A percentile compares a stretch with the other conserved stretches of the same genome.
Evolutionary conservation across 2,797 vertebrate species (phyloP).

Genomic region (Phrynocephalus guinanensis): DNA sequence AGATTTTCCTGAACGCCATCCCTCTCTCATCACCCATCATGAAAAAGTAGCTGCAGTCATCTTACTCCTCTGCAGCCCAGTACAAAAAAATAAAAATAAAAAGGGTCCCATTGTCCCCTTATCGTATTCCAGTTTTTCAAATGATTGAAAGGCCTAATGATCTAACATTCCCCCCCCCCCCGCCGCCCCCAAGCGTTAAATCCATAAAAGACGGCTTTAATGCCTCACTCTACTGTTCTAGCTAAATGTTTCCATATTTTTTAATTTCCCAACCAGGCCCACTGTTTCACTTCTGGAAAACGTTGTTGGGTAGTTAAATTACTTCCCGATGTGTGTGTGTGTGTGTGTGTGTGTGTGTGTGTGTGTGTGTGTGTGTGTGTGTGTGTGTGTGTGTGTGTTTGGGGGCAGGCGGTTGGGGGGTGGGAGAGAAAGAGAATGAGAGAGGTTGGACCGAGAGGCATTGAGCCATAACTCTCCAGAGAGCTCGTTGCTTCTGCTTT

Average conservation of each 20-base stretch:
- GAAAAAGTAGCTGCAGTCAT: slow-evolving; percentile 53
- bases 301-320: slow-evolving; percentile 82
- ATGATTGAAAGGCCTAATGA: slow-evolving; percentile 77
- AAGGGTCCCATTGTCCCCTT: slow-evolving; percentile 27
- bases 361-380: slow-evolving; percentile 46
- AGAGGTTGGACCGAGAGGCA: slow-evolving; percentile 21
- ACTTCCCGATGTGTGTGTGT: slow-evolving; percentile 74
- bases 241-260: slow-evolving; percentile 84
- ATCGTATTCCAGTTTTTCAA: slow-evolving; percentile 72
- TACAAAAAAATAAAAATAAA: slow-evolving; percentile 58
- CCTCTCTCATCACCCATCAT: not conserved
- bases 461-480: slow-evolving; percentile 72
- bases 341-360: too few species aligned
- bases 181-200: slow-evolving; percentile 78
- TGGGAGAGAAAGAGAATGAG: too few species aligned
- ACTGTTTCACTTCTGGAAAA: slow-evolving; percentile 85
- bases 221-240: slow-evolving; percentile 82
- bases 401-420: not conserved
- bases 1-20: too few species aligned
- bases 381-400: slow-evolving; percentile 45
- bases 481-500: slow-evolving; percentile 70
- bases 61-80: slow-evolving; percentile 62
- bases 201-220: slow-evolving; percentile 79
- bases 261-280: slow-evolving; percentile 76
- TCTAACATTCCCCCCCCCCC: slow-evolving; percentile 81